Base-by-base conservation (phyloP, 1,140 invertebrate species). In the Drosophila sulfurigaster region DNA sequence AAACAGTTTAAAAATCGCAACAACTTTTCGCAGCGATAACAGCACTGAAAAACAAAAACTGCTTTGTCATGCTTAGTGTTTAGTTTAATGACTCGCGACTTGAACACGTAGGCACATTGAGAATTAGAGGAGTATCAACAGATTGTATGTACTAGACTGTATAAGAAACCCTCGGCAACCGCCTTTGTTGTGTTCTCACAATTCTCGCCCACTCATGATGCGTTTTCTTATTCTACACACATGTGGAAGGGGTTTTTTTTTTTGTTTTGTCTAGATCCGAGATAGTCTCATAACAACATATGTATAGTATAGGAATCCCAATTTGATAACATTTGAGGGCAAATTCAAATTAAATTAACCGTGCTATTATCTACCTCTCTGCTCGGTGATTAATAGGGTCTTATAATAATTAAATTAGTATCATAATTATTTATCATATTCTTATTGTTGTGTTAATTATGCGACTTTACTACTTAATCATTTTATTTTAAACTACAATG, bases 51-150 rank as follows among this genome's bases (percentile, higher is more conserved):
- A 28, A 41, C 3, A 48, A 49, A 56, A 43, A 28, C 13, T 66
- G 75, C 46, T 6, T 0, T 51, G 43, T 82, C 79, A 82, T 78
- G 79, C 79, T 82, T 82, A 82, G 28, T 52, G 6, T 74, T 52
- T 41, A 10, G 43, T 56, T 51, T 58, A 72, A 72, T 57, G 10
- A 51, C 15, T 48, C 8, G 45, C 43, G 28, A 51, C 51, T 54
- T 6, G 5, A 3, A 52, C 63, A 56, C 63, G 41, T 65, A 65
- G 8, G 46, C 60, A 52, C 32, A 28, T 1, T 0, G 10, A 38
- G 48, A 13, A 25, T 51, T 54, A 28, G n/a, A 46, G 35, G 46
- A 52, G 60, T 15, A 56, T 10, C 41, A 32, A 11, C 8, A 15
- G 32, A 49, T 49, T 46, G 41, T 7, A 25, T 64, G 7, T 56